Evolutionary conservation across 2,797 vertebrate species (phyloP).

Genomic region (Dendrocincla fuliginosa): DNA sequence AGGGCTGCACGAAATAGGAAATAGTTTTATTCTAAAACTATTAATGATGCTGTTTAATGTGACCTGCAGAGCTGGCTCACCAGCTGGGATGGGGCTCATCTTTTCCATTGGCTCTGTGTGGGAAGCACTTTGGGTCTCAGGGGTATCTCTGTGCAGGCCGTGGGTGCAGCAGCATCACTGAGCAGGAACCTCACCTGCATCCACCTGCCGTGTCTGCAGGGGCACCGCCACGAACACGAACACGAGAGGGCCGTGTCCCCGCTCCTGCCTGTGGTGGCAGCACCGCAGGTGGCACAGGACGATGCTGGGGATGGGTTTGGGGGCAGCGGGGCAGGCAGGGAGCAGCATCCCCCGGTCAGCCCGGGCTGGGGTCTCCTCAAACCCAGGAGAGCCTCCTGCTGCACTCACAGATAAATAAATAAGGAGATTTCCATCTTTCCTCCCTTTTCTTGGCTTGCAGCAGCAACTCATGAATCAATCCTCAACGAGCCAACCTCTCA

Average conservation of each 20-base stretch:
- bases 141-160: neutral
- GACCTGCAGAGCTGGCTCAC: constrained; percentile 57
- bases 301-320: neutral
- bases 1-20: too few relatives aligned
- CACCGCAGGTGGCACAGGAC: neutral
- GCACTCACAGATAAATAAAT: neutral
- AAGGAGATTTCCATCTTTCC: neutral
- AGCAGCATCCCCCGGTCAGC: neutral
- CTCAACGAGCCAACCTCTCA: constrained; percentile 43
- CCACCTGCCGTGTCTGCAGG: neutral
- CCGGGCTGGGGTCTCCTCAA: neutral
- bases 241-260: neutral
- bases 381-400: constrained; percentile 1
- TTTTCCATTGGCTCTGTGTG: neutral
- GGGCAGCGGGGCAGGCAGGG: constrained; percentile 23
- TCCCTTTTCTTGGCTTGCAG: neutral
- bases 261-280: constrained; percentile 2
- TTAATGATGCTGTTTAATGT: constrained; percentile 62
- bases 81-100: constrained; percentile 43
- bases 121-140: constrained; percentile 1
- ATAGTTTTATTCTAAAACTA: constrained; percentile 34
- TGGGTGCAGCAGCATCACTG: neutral
- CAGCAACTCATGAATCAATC: constrained; percentile 35
- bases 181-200: neutral
- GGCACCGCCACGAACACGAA: neutral